Percentiles rank a stretch among this genome's conserved stretches.
Conservation (phyloP, 2,797 vertebrate genomes). For the Periparus ater region DNA sequence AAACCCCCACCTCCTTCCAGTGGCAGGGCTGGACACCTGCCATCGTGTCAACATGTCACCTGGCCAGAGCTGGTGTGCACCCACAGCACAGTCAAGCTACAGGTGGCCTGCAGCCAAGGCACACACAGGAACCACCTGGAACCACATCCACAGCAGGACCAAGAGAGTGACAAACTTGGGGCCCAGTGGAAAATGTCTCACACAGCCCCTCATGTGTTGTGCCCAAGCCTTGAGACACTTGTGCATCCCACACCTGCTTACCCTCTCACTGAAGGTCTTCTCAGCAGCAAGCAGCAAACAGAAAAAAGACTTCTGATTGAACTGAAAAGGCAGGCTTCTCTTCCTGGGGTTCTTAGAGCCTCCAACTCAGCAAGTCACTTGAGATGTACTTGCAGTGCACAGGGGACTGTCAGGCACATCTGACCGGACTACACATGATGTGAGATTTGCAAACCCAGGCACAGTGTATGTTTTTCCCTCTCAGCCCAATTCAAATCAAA, state of each 20-base stretch:
- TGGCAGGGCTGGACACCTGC: background rate
- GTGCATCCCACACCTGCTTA: background rate
- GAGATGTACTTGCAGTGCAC: accelerated
- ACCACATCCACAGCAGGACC: background rate
- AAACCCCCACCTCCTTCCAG: background rate
- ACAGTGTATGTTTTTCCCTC: background rate
- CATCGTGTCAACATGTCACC: accelerated
- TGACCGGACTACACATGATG: background rate
- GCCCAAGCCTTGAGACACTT: background rate
- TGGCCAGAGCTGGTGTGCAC: background rate
- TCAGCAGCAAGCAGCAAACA: background rate
- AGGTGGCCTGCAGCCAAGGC: accelerated
- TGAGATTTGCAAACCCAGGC: background rate
- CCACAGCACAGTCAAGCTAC: background rate
- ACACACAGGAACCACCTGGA: background rate
- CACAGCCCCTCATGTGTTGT: background rate
- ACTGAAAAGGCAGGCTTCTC: background rate
- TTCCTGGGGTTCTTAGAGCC: background rate
- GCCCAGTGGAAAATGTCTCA: background rate
- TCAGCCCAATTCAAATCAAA: background rate
- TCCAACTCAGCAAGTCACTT: background rate
- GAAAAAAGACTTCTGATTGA: background rate
- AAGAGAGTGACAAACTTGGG: accelerated
- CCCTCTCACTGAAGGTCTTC: background rate
- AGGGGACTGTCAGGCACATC: background rate